Evolutionary conservation across 2,113 vertebrate genomes (phyloP).

Genomic region (rabbit (Oryctolagus cuniculus)): mOryCun1.1 NC_091440.1:81703501-81704000

Average conservation of each 20-base stretch:
- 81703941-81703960: background rate
- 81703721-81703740: background rate
- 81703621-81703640: background rate
- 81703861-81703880: background rate
- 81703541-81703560: background rate
- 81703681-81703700: background rate
- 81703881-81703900: background rate
- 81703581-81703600: slow-evolving; percentile 30
- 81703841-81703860: background rate
- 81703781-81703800: background rate
- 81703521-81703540: background rate
- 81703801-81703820: background rate
- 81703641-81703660: background rate
- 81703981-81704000: background rate
- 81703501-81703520: slow-evolving; percentile 32
- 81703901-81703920: background rate
- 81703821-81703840: background rate
- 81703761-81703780: background rate
- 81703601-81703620: background rate
- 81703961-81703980: background rate
- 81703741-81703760: background rate
- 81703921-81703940: slow-evolving; percentile 22
- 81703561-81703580: background rate
- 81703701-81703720: background rate
- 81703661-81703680: background rate